Base-by-base conservation (phyloP, 2,797 vertebrate genomes). In the Hyperoplus lanceolatus region DNA sequence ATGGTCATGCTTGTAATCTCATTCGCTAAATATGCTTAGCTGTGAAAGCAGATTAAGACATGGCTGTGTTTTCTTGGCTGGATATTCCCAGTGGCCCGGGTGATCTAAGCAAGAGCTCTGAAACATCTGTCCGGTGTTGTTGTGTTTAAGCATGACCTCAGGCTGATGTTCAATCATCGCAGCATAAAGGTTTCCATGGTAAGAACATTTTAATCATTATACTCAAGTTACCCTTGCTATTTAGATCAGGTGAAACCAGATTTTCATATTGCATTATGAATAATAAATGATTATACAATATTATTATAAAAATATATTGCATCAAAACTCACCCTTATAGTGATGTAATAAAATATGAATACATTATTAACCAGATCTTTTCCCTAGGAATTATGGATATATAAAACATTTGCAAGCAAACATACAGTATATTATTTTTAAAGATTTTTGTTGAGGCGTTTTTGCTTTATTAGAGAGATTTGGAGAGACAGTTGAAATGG, bases 1-100 rank as follows among this genome's bases (percentile, higher is more conserved):
- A 93, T 93, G 87, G 91, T 93, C 92, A 92, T 90, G 93, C 87
- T 94, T 94, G 92, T 95, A 95, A 94, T 95, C 93, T 92, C 90
- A 89, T 94, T 94, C 88, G 83, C 80, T 89, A 92, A 93, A 94
- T 94, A 91, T 94, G 91, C 92, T 93, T 89, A 88, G 89, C 93
- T 92, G 91, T 94, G 92, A 94, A 95, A 92, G 89, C 88, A 92
- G 92, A 95, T 96, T 94, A 93, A 92, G 90, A 88, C 87, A 70
- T 84, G 89, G 89, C 82, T 88, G 83, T 93, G 90, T 91, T 92
- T 93, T 89, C 91, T 92, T 92, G 86, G 92, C 88, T 82, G 85
- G 77, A 85, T 87, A 89, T 90, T 89, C 87, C 90, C 90, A 79
- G 77, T 92, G 67, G 87, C 73, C 84, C 13, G 63, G 51, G 61